Conservation (phyloP, 1,140 invertebrate genomes). For the Spodoptera litura region DNA sequence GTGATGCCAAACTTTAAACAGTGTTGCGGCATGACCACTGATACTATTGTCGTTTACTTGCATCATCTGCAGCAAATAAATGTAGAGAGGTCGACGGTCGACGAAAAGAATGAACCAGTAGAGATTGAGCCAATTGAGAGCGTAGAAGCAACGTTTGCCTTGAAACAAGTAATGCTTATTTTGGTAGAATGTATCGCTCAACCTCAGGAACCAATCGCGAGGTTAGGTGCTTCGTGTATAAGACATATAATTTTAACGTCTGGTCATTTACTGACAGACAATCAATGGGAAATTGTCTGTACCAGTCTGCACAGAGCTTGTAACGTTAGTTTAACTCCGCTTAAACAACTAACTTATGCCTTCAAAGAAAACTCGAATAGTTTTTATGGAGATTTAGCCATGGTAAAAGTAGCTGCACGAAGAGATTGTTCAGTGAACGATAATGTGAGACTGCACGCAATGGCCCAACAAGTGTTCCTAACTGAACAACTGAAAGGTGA, state of each 20-base stretch:
- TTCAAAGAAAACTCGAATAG: conserved; percentile 96
- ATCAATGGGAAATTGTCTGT: conserved; percentile 95
- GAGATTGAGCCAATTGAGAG: conserved; percentile 83
- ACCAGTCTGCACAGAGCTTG: conserved; percentile 93
- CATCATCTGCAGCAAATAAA: conserved; percentile 81
- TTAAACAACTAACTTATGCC: conserved; percentile 94
- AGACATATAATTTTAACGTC: conserved; percentile 94
- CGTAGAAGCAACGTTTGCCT: conserved; percentile 90
- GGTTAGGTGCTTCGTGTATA: conserved; percentile 96
- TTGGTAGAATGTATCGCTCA: conserved; percentile 96
- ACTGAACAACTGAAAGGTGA: conserved; percentile 86
- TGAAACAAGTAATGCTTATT: conserved; percentile 95
- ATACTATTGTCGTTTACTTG: conserved; percentile 95
- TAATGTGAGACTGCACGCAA: conserved; percentile 92
- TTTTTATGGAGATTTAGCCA: conserved; percentile 96
- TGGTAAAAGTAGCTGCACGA: conserved; percentile 96
- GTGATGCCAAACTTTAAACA: conserved; percentile 96
- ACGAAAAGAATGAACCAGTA: conserved; percentile 73
- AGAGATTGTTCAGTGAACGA: conserved; percentile 94
- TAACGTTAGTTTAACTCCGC: conserved; percentile 92
- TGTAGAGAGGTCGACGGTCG: conserved; percentile 66
- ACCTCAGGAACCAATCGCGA: conserved; percentile 94
- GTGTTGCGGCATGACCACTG: conserved; percentile 95
- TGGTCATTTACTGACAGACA: conserved; percentile 91
- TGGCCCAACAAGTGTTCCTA: conserved; percentile 93